Percentiles rank a stretch among this genome's conserved stretches.
phyloP scores from a whole-genome alignment of 1,140 invertebrate genomes.

The Daktulosphaira vitifoliae region DNA sequence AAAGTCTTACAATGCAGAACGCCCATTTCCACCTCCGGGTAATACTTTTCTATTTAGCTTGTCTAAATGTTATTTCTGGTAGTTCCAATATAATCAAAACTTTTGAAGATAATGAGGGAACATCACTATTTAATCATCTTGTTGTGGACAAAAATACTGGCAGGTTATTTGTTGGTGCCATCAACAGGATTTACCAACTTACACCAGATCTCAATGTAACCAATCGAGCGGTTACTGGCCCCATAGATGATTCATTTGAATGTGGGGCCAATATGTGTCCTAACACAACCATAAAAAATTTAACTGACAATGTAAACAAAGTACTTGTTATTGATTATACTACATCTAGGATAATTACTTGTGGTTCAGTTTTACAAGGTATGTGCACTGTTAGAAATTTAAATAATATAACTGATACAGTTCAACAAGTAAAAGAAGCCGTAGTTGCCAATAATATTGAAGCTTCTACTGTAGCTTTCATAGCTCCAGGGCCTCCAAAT shows the following conservation, averaged over 20 bases:
- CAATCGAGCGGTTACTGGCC: conserved; percentile 75
- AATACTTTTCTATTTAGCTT: conserved; percentile 19
- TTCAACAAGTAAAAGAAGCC: conserved; percentile 68
- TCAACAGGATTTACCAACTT: conserved; percentile 88
- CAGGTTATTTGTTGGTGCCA: conserved; percentile 83
- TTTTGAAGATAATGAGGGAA: conserved; percentile 23
- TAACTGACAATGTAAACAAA: conserved; percentile 90
- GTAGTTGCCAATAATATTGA: conserved; percentile 91
- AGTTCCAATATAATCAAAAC: conserved; percentile 30
- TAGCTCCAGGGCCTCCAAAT: conserved; percentile 79
- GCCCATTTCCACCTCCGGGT: conserved; percentile 16
- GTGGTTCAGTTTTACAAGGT: conserved; percentile 85
- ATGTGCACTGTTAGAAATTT: conserved; percentile 80
- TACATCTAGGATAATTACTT: conserved; percentile 80
- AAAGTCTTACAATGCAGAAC: conserved; percentile 26
- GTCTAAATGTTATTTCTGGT: conserved; percentile 17
- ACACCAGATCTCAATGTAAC: conserved; percentile 73
- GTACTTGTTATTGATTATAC: conserved; percentile 89
- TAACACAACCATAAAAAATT: conserved; percentile 55
- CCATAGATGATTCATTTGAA: conserved; percentile 75
- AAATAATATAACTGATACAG: conserved; percentile 75
- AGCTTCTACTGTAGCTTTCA: conserved; percentile 92
- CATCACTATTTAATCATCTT: conserved; percentile 76
- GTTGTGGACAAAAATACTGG: conserved; percentile 87
- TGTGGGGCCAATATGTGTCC: conserved; percentile 82